Conservation (phyloP, 2,797 vertebrate genomes). For the Scomberomorus guttatus region DNA sequence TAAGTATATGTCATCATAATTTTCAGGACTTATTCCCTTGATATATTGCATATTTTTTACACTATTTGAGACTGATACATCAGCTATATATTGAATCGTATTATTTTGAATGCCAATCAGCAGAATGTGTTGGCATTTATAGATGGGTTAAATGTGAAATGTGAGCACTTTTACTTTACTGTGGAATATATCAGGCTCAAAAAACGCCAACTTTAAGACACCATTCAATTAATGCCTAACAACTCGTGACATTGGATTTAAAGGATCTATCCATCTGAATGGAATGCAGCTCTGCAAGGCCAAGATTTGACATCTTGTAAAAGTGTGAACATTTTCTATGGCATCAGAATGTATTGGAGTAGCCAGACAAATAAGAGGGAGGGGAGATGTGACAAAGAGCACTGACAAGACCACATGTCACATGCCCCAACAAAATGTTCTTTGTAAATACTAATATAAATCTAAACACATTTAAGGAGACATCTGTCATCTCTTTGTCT, state of each 20-base stretch:
- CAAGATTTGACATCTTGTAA: not conserved
- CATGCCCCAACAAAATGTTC: not conserved
- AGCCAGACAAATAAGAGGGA: not conserved
- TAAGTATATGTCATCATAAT: not conserved
- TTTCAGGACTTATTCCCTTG: not conserved
- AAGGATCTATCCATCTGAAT: not conserved
- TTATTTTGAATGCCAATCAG: not conserved
- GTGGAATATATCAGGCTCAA: not conserved
- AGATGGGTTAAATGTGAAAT: not conserved
- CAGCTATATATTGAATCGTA: not conserved
- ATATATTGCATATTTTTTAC: not conserved
- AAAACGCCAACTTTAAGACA: not conserved
- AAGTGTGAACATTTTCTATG: constrained; percentile 5
- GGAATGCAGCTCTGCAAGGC: not conserved
- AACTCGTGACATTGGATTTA: not conserved
- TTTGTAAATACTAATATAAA: constrained; percentile 36
- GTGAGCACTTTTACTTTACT: not conserved
- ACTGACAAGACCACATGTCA: not conserved
- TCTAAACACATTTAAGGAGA: constrained; percentile 35
- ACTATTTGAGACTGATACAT: not conserved
- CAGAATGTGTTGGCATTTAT: not conserved
- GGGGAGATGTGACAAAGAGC: not conserved
- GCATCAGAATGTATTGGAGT: not conserved
- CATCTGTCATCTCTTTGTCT: constrained; percentile 23
- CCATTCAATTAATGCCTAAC: not conserved